A percentile compares a stretch with the other conserved stretches of the same genome.
phyloP scores from a whole-genome alignment of 2,797 vertebrate genomes.

The Craterocephalus amniculus region DNA sequence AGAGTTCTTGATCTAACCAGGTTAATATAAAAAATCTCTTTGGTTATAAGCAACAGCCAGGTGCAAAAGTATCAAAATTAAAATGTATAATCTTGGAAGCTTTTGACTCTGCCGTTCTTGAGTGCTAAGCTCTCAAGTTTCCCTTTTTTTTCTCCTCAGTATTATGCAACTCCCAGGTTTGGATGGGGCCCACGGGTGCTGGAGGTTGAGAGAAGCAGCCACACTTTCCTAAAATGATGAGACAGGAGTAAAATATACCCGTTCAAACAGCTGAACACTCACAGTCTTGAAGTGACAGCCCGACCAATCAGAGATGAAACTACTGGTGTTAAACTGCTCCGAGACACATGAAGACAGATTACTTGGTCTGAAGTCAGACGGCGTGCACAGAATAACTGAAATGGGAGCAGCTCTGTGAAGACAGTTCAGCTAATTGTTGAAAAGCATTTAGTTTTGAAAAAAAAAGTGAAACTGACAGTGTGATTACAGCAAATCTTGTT shows the following conservation, averaged over 20 bases:
- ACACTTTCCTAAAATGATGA: constrained; percentile 60
- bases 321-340: constrained; percentile 39
- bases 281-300: constrained; percentile 64
- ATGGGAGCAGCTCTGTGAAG: constrained; percentile 18
- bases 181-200: constrained; percentile 50
- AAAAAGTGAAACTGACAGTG: constrained; percentile 3
- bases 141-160: constrained; percentile 46
- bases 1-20: constrained; percentile 31
- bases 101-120: constrained; percentile 22
- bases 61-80: constrained; percentile 38
- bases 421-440: neutral
- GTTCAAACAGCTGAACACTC: constrained; percentile 65
- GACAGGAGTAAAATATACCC: constrained; percentile 32
- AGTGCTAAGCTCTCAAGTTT: constrained; percentile 41
- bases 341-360: constrained; percentile 44
- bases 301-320: constrained; percentile 59
- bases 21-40: too few species aligned
- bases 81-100: constrained; percentile 36
- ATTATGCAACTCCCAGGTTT: constrained; percentile 52
- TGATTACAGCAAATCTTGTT: neutral
- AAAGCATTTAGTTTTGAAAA: constrained; percentile 9
- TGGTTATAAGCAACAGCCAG: constrained; percentile 37
- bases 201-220: constrained; percentile 47
- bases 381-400: constrained; percentile 45
- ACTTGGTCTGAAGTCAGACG: constrained; percentile 44